A percentile compares a stretch with the other conserved stretches of the same genome.
Evolutionary conservation across 2,113 vertebrate species (phyloP).

Genomic region (Phycodurus eques): DNA sequence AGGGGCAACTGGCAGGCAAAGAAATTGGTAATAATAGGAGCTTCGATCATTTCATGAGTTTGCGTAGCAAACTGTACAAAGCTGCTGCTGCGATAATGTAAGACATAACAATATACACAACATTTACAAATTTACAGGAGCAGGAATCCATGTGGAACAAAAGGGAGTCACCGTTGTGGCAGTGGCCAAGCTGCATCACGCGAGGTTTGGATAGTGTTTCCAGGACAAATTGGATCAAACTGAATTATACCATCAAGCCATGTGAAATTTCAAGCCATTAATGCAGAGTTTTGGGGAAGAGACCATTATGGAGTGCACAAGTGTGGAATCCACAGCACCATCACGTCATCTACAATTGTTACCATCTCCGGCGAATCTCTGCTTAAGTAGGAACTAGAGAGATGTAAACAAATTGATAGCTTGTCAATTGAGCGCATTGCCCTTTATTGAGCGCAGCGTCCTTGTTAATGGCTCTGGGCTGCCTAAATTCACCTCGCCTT

Average conservation of each 20-base stretch:
- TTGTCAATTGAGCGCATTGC: neutral
- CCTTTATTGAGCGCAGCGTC: neutral
- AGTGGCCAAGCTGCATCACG: slow-evolving; percentile 3
- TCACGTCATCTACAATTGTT: neutral
- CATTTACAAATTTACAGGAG: slow-evolving; percentile 78
- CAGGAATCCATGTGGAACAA: slow-evolving; percentile 16
- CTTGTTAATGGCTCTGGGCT: neutral
- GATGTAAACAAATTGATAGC: neutral
- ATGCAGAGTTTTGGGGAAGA: neutral
- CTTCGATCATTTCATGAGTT: slow-evolving; percentile 29
- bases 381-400: slow-evolving; percentile 1
- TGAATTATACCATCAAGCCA: neutral
- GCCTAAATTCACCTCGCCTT: neutral
- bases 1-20: neutral
- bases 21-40: slow-evolving; percentile 29
- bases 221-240: neutral
- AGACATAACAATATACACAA: slow-evolving; percentile 69
- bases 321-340: slow-evolving; percentile 5
- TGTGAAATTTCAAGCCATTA: neutral
- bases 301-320: slow-evolving; percentile 16
- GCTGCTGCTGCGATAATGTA: slow-evolving; percentile 40
- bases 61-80: slow-evolving; percentile 58
- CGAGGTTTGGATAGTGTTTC: neutral
- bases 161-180: slow-evolving; percentile 4
- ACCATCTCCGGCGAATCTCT: neutral